A percentile compares a stretch with the other conserved stretches of the same genome.
phyloP scores from a whole-genome alignment of 2,888 invertebrate genomes.

The Brachyopa scutellaris region DNA sequence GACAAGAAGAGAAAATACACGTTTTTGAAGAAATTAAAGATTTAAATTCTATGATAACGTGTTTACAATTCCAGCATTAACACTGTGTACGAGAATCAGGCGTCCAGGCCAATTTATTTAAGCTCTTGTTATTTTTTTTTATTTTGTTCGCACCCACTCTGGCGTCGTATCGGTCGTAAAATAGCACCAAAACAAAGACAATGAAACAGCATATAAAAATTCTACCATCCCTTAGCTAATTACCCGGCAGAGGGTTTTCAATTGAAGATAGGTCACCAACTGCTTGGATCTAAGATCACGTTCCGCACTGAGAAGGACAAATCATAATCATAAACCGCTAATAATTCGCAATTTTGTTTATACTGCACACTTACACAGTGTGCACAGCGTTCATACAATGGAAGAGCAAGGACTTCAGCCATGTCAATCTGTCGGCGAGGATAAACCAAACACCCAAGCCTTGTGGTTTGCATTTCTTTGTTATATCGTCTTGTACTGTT shows the following conservation, averaged over 20 bases:
- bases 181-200: conserved; percentile 3
- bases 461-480: conserved; percentile 19
- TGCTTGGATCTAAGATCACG: background rate
- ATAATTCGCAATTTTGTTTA: conserved; percentile 28
- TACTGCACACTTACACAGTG: background rate
- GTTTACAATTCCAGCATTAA: conserved; percentile 19
- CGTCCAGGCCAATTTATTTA: background rate
- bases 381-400: too few species aligned
- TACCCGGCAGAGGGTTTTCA: conserved; percentile 21
- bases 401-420: too few species aligned
- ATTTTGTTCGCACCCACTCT: background rate
- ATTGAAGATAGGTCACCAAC: conserved; percentile 16
- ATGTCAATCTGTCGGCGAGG: too few species aligned
- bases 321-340: conserved; percentile 13
- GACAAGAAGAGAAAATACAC: background rate
- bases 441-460: too few species aligned
- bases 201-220: conserved; percentile 12
- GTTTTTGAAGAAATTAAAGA: conserved; percentile 18
- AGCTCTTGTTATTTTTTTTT: background rate
- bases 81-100: background rate
- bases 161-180: conserved; percentile 30
- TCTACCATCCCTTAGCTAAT: conserved; percentile 36
- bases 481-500: conserved; percentile 24
- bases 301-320: conserved; percentile 4
- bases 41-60: conserved; percentile 31